Evolutionary conservation across 2,113 vertebrate genomes (phyloP), one percentile per base, ranked within the genome.

Genomic region (Pseudorasbora parva): DNA sequence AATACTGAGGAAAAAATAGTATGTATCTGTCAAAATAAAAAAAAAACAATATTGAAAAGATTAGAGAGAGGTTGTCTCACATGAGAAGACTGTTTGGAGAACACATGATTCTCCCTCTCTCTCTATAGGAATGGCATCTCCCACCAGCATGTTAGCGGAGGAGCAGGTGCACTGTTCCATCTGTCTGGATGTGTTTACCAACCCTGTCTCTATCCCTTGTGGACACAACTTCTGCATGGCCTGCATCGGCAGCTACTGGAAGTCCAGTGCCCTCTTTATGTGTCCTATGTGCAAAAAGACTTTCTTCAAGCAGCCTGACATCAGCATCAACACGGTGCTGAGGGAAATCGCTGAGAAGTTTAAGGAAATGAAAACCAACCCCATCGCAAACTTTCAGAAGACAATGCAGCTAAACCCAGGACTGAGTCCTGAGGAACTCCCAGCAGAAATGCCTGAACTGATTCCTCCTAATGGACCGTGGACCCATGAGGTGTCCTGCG

Each of bases 101-200:
- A 25, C 15, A 69, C 6, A 66, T 64, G 6, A 49, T 62, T 74
- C 45, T 47, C 75, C 78, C 84, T 89, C 85, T 90, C 88, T 88
- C 81, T 27, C 1, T 41, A 51, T 17, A 93, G 93, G 91, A 88
- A 95, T 95, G 94, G 93, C 94, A 30, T 88, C 87, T 64, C 41
- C 91, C 37, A 82, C 88, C 75, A 93, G 90, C 43, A 92, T 94
- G 88, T 88, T 95, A 59, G 93, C 92, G 0, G 94, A 95, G 87
- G 94, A 95, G 91, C 94, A 95, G 89, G 93, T 94, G 59, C 92
- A 94, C 88, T 95, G 94, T 90, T 95, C 94, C 89, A 95, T 95
- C 91, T 95, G 94, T 60, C 88, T 95, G 11, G 94, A 95, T 85
- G 94, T 95, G 66, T 95, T 94, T 91, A 95, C 93, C 85, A 93